phyloP scores from a whole-genome alignment of 2,797 vertebrate genomes.

The Erpetoichthys calabaricus region DNA sequence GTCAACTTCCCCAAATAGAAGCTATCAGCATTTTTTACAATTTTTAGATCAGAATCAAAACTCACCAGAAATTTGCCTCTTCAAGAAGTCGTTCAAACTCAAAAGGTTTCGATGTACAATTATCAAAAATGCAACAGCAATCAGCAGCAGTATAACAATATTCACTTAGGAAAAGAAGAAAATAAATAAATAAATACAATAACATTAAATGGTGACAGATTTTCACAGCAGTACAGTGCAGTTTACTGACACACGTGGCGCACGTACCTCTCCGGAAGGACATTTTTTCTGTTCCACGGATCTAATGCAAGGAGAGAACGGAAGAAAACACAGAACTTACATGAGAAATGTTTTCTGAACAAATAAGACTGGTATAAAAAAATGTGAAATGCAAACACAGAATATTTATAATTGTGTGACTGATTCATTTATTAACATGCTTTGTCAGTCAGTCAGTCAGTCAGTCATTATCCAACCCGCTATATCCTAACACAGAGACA shows the following conservation, averaged over 20 bases:
- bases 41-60: conserved; percentile 3
- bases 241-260: conserved; percentile 1
- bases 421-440: no score
- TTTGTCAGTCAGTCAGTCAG: no score
- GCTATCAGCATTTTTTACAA: no score
- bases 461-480: no score
- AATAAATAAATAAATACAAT: conserved; percentile 9
- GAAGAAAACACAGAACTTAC: conserved; percentile 13
- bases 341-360: no score
- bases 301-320: conserved; percentile 22
- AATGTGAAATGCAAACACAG: no score
- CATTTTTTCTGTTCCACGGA: conserved; percentile 34
- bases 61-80: conserved; percentile 66
- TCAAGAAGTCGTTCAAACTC: conserved; percentile 76
- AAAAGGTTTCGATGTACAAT: conserved; percentile 82
- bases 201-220: conserved; percentile 9
- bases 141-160: conserved; percentile 68
- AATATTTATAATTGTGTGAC: no score
- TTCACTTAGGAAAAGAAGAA: conserved; percentile 61
- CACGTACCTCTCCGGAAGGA: conserved; percentile 50
- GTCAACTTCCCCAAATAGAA: no score
- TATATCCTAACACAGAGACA: no score
- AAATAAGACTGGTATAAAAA: no score
- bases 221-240: conserved; percentile 4
- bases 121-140: conserved; percentile 72